A percentile compares a stretch with the other conserved stretches of the same genome.
These are phyloP conservation scores for Chelon auratus DNA, from an alignment of 2,797 vertebrate genomes.

Conservation along the genomic window DNA sequence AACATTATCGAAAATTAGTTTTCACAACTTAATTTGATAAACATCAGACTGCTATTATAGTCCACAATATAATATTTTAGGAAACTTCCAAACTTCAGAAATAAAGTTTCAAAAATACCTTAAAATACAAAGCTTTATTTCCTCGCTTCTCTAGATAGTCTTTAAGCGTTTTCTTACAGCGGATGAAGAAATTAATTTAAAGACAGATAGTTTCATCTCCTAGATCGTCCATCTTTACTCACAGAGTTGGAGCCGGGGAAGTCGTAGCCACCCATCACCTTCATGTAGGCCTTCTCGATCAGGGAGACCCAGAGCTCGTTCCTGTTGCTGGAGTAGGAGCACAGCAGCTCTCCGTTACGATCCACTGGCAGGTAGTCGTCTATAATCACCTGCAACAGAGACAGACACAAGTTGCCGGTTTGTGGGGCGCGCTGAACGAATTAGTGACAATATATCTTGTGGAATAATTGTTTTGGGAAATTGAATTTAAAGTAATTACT, in stretches of 20 bases:
- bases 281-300: slow-evolving; percentile 99
- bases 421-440: no score
- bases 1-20: no score
- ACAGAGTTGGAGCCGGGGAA: slow-evolving; percentile 99
- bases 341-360: slow-evolving; percentile 93
- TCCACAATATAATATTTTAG: no score
- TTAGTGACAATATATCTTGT: no score
- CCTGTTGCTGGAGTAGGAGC: slow-evolving; percentile 98
- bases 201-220: not conserved
- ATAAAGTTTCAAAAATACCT: no score
- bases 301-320: slow-evolving; percentile 98
- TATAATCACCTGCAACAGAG: slow-evolving; percentile 90
- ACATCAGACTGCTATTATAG: not conserved
- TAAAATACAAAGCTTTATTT: not conserved
- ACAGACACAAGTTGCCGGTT: not conserved
- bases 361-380: slow-evolving; percentile 97
- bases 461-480: not conserved
- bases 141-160: not conserved
- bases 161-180: not conserved
- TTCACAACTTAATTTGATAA: not conserved
- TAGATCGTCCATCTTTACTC: slow-evolving; percentile 23
- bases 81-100: no score
- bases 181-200: not conserved
- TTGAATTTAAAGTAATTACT: not conserved
- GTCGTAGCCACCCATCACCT: slow-evolving; percentile 99